A percentile compares a stretch with the other conserved stretches of the same genome.
Evolutionary conservation across 2,888 invertebrate species (phyloP).

Genomic region (Agrotis ipsilon): DNA sequence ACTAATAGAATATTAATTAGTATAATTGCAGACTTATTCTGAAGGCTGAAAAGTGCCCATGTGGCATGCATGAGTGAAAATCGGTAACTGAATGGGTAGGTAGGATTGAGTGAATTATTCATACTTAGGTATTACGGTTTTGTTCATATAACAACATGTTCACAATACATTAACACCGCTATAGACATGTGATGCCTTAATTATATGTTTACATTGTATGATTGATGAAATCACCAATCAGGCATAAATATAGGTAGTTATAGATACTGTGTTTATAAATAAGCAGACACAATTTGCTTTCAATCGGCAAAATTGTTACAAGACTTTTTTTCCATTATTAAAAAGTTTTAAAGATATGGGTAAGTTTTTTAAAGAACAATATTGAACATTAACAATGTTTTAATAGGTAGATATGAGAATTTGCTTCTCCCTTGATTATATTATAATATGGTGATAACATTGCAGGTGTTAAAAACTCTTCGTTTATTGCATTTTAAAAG

Average conservation of each 20-base stretch:
- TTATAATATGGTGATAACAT: not conserved
- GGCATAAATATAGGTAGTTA: not conserved
- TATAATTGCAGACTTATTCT: conserved; percentile 29
- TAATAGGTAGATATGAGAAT: not conserved
- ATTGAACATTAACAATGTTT: not conserved
- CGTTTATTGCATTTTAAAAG: conserved; percentile 9
- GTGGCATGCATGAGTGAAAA: not conserved
- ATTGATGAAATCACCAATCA: conserved; percentile 28
- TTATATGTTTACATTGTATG: conserved; percentile 8
- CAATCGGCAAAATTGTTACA: not conserved
- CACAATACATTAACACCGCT: conserved; percentile 2
- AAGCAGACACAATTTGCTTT: not conserved
- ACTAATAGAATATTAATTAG: conserved; percentile 27
- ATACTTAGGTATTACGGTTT: not conserved
- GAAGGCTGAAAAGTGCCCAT: not conserved
- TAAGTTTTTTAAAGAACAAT: not conserved
- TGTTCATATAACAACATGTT: not conserved
- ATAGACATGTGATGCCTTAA: not conserved
- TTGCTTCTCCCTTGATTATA: not conserved
- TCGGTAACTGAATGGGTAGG: not conserved
- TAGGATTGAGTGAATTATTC: not conserved
- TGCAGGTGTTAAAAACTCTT: not conserved
- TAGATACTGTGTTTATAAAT: not conserved
- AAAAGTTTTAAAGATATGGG: no score
- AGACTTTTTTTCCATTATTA: no score